A percentile compares a stretch with the other conserved stretches of the same genome.
Conservation (phyloP, 2,888 invertebrate species). For the Polymixis flavicincta region DNA sequence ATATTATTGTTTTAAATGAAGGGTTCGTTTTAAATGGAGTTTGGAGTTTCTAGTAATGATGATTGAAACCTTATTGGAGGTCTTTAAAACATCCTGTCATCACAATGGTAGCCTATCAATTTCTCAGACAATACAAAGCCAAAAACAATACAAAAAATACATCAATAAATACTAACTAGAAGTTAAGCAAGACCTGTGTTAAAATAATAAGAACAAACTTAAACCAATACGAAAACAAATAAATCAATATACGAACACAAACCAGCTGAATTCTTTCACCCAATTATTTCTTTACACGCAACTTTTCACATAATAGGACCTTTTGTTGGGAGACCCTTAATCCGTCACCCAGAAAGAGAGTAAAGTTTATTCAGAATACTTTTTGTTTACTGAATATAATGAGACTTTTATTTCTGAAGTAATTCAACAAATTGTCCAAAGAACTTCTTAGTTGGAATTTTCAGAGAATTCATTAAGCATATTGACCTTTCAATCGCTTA, state of each 20-base stretch:
- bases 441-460: neutral
- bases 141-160: neutral
- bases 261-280: slow-evolving; percentile 7
- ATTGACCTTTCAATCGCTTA: neutral
- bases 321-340: slow-evolving; percentile 41
- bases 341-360: slow-evolving; percentile 39
- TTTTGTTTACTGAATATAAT: slow-evolving; percentile 19
- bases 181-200: neutral
- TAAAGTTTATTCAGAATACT: slow-evolving; percentile 19
- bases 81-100: neutral
- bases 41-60: slow-evolving; percentile 9
- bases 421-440: neutral
- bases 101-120: neutral
- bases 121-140: neutral
- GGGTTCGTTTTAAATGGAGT: slow-evolving; percentile 34
- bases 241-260: slow-evolving; percentile 6
- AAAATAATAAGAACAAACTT: neutral
- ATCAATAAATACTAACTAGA: neutral
- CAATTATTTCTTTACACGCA: slow-evolving; percentile 31
- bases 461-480: neutral
- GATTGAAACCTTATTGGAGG: slow-evolving; percentile 1
- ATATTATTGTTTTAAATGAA: slow-evolving; percentile 14
- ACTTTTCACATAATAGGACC: slow-evolving; percentile 24
- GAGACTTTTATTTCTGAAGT: neutral
- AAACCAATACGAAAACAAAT: neutral